Conservation (phyloP, 2,888 invertebrate genomes). For the Abscondita cerata region DNA sequence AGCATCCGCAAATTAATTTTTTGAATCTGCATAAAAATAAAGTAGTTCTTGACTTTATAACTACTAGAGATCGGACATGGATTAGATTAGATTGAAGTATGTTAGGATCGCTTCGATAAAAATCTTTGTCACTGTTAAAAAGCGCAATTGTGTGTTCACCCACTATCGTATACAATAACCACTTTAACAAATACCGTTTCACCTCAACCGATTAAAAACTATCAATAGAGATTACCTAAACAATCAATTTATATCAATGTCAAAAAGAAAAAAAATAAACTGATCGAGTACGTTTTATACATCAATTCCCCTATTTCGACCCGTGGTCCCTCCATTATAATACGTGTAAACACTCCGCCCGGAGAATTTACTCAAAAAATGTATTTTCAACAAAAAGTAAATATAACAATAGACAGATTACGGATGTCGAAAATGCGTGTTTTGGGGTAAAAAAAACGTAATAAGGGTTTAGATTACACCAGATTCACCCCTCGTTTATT, state of each 20-base stretch:
- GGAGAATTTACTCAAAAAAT: slow-evolving; percentile 48
- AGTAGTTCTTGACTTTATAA: slow-evolving; percentile 20
- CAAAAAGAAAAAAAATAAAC: slow-evolving; percentile 28
- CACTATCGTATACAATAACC: not conserved
- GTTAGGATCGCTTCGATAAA: slow-evolving; percentile 11
- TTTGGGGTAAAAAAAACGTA: slow-evolving; percentile 54
- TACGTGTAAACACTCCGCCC: slow-evolving; percentile 57
- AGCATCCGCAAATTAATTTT: not conserved
- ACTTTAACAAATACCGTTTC: slow-evolving; percentile 10
- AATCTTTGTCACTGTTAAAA: slow-evolving; percentile 10
- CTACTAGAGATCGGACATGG: slow-evolving; percentile 23
- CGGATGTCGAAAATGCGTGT: slow-evolving; percentile 46
- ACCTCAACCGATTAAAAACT: slow-evolving; percentile 7
- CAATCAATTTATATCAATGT: slow-evolving; percentile 31
- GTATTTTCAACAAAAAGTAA: slow-evolving; percentile 41
- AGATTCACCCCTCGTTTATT: slow-evolving; percentile 25
- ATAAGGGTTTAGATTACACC: slow-evolving; percentile 56
- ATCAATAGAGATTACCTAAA: slow-evolving; percentile 23
- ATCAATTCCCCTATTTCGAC: slow-evolving; percentile 42
- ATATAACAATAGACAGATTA: slow-evolving; percentile 37
- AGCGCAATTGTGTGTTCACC: slow-evolving; percentile 5
- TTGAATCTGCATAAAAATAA: not conserved
- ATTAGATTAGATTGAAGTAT: slow-evolving; percentile 13
- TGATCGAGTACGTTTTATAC: slow-evolving; percentile 26
- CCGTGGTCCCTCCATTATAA: slow-evolving; percentile 53